Percentiles rank a stretch among this genome's conserved stretches.
Evolutionary conservation across 92 coral and sea anemone genomes (phyloP).

Genomic region (Micromussa lordhowensis): DNA sequence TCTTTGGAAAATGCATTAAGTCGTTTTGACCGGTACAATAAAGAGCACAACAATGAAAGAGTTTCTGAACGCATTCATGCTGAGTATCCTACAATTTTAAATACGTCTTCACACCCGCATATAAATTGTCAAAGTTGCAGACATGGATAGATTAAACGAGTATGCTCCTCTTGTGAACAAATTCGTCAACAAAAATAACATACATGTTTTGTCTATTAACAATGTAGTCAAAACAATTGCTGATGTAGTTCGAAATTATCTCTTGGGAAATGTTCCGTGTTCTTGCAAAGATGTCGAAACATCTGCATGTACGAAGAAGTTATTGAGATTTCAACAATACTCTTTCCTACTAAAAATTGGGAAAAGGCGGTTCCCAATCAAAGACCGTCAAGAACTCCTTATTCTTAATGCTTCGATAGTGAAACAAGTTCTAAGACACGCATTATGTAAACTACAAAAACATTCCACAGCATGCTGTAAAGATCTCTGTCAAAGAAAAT

Average conservation of each 20-base stretch:
- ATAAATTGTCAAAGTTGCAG: not conserved
- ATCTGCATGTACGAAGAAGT: not conserved
- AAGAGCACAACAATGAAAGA: not conserved
- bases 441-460: not conserved
- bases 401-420: not conserved
- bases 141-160: conserved; percentile 9
- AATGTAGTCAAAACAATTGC: conserved; percentile 8
- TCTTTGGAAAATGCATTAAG: not conserved
- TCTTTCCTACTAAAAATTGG: not conserved
- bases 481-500: too few relatives aligned
- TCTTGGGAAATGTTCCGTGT: conserved; percentile 10
- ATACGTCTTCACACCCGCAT: not conserved
- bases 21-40: not conserved
- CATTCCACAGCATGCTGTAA: not conserved
- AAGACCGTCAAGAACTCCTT: not conserved
- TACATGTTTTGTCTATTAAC: not conserved
- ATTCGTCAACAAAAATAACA: not conserved
- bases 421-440: not conserved
- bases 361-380: not conserved
- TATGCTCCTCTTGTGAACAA: not conserved
- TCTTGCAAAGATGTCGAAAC: conserved; percentile 1
- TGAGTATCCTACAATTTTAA: not conserved
- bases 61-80: not conserved
- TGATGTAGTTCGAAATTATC: conserved; percentile 5
- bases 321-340: not conserved